phyloP scores from a whole-genome alignment of 2,113 vertebrate genomes.

The Thunnus thynnus region DNA sequence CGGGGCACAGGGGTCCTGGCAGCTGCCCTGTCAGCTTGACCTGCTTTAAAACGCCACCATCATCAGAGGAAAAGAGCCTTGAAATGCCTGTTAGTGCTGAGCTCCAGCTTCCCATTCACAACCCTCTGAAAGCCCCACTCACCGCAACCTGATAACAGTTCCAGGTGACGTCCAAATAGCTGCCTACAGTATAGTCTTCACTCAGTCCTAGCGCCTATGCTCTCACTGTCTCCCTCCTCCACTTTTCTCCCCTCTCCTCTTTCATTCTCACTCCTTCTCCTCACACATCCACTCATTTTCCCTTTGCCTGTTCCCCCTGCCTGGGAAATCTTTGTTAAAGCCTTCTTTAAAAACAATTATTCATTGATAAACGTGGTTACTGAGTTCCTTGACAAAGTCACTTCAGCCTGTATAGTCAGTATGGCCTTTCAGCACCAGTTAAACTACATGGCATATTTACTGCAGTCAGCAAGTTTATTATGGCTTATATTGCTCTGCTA shows the following conservation, averaged over 20 bases:
- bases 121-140: slow-evolving; percentile 63
- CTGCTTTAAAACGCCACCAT: slow-evolving; percentile 71
- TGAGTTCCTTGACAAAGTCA: slow-evolving; percentile 52
- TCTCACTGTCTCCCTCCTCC: background rate
- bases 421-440: slow-evolving; percentile 55
- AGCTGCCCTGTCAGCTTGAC: slow-evolving; percentile 75
- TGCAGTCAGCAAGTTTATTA: slow-evolving; percentile 78
- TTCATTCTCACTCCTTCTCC: slow-evolving; percentile 11
- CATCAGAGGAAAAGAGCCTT: slow-evolving; percentile 66
- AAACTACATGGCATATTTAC: slow-evolving; percentile 70
- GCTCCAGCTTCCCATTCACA: slow-evolving; percentile 72
- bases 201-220: slow-evolving; percentile 20
- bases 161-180: slow-evolving; percentile 72
- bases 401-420: slow-evolving; percentile 50
- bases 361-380: slow-evolving; percentile 56
- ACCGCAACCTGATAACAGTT: slow-evolving; percentile 73
- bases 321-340: slow-evolving; percentile 48
- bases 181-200: slow-evolving; percentile 68
- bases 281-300: slow-evolving; percentile 27
- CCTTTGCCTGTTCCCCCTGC: slow-evolving; percentile 12
- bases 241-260: background rate
- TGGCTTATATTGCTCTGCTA: slow-evolving; percentile 64
- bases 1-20: slow-evolving; percentile 23
- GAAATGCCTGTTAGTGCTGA: slow-evolving; percentile 77
- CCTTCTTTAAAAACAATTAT: slow-evolving; percentile 43